Percentiles rank a stretch among this genome's conserved stretches.
These are phyloP conservation scores for Acridotheres tristis DNA, from an alignment of 2,797 vertebrate species.

Conservation along the genomic window DNA sequence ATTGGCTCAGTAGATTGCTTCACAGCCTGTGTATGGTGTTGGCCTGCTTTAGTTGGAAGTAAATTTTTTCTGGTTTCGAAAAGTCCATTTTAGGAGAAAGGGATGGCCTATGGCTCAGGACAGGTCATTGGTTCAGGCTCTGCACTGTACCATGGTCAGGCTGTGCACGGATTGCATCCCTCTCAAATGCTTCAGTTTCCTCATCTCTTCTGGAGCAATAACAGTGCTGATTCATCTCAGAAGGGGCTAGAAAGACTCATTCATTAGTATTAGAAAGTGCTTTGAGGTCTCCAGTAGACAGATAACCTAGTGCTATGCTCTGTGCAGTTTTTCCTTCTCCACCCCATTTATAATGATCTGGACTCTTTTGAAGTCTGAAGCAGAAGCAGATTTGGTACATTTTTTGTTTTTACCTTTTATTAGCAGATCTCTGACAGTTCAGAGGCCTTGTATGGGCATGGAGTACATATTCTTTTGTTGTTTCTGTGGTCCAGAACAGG, in stretches of 20 bases:
- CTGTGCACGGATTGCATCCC: not conserved
- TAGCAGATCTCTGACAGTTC: not conserved
- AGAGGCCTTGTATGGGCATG: not conserved
- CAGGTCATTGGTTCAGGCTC: not conserved
- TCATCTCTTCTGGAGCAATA: not conserved
- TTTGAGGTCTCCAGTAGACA: not conserved
- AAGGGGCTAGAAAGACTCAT: not conserved
- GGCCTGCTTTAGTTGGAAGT: not conserved
- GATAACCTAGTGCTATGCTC: not conserved
- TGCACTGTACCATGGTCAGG: not conserved
- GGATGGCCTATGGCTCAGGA: not conserved
- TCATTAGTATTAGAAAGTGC: not conserved
- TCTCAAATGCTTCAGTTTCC: not conserved
- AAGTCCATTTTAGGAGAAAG: not conserved
- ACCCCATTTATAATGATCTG: not conserved
- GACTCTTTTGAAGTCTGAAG: not conserved
- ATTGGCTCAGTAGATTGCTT: not conserved
- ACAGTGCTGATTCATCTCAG: not conserved
- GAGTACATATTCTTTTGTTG: not conserved
- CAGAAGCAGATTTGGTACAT: not conserved
- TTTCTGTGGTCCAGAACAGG: conserved; percentile 3
- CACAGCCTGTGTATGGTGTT: not conserved
- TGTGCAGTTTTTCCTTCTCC: not conserved
- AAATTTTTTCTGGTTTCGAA: not conserved
- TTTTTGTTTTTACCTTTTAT: not conserved